A percentile compares a stretch with the other conserved stretches of the same genome.
phyloP scores from a whole-genome alignment of 2,113 vertebrate genomes.

The Phaethornis superciliosus region DNA sequence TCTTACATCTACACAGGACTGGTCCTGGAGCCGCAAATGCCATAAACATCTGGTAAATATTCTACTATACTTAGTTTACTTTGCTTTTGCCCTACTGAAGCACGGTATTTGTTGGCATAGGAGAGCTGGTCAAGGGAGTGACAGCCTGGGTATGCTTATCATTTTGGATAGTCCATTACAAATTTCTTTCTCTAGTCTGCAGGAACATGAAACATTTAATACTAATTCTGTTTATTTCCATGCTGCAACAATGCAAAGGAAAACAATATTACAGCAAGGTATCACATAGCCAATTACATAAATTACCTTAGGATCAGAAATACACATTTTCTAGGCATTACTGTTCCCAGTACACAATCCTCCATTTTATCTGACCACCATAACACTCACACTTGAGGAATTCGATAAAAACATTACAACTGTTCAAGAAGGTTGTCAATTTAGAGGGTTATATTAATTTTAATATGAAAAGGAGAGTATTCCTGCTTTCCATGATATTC shows the following conservation, averaged over 20 bases:
- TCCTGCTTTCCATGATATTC: not conserved
- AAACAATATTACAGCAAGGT: not conserved
- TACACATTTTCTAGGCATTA: not conserved
- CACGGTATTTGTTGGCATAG: not conserved
- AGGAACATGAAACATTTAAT: not conserved
- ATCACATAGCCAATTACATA: not conserved
- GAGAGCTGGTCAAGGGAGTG: not conserved
- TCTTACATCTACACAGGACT: not conserved
- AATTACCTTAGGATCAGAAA: not conserved
- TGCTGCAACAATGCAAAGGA: not conserved
- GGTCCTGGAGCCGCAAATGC: not conserved
- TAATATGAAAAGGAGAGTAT: not conserved
- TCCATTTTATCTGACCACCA: not conserved
- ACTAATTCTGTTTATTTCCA: not conserved
- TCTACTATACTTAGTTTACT: not conserved
- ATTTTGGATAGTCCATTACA: not conserved
- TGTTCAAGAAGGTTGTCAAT: not conserved
- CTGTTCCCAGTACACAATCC: not conserved
- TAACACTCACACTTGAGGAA: not conserved
- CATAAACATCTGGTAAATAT: constrained; percentile 26
- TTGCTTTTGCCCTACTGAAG: not conserved
- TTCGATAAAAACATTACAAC: not conserved
- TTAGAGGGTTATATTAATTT: not conserved
- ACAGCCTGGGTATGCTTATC: not conserved
- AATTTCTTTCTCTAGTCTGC: not conserved